These are phyloP conservation scores for Channa maculata DNA, from an alignment of 2,113 vertebrate species.

Conservation along the genomic window DNA sequence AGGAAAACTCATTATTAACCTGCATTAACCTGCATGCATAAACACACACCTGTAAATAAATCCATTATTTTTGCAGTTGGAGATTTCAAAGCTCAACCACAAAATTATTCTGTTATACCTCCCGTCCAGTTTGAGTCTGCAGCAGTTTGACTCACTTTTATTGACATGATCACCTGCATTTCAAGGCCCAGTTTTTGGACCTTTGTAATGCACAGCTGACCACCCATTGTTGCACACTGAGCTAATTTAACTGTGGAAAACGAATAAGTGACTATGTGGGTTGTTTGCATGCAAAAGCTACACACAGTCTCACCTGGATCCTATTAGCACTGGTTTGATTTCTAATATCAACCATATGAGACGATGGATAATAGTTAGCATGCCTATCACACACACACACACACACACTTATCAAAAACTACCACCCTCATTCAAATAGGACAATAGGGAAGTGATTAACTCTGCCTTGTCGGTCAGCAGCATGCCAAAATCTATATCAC, in stretches of 20 bases:
- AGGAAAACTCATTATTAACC: too few relatives aligned
- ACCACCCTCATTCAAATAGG: constrained; percentile 72
- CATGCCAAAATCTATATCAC: constrained; percentile 38
- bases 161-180: constrained; percentile 1
- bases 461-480: constrained; percentile 54
- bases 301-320: constrained; percentile 74
- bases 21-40: not conserved
- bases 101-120: too few relatives aligned
- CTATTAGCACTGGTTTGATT: constrained; percentile 79
- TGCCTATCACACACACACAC: constrained; percentile 34
- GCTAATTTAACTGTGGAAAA: constrained; percentile 43
- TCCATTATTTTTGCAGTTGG: not conserved
- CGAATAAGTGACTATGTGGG: constrained; percentile 49
- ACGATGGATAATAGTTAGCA: constrained; percentile 37
- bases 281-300: constrained; percentile 61
- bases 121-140: not conserved
- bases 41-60: constrained; percentile 28
- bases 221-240: constrained; percentile 51
- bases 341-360: constrained; percentile 82
- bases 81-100: not conserved
- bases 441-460: constrained; percentile 17
- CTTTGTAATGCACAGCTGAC: constrained; percentile 35
- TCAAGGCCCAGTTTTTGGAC: too few relatives aligned
- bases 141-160: not conserved
- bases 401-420: constrained; percentile 32